These are phyloP conservation scores for Fregata magnificens DNA, from an alignment of 2,113 vertebrate genomes.

Conservation along the genomic window DNA sequence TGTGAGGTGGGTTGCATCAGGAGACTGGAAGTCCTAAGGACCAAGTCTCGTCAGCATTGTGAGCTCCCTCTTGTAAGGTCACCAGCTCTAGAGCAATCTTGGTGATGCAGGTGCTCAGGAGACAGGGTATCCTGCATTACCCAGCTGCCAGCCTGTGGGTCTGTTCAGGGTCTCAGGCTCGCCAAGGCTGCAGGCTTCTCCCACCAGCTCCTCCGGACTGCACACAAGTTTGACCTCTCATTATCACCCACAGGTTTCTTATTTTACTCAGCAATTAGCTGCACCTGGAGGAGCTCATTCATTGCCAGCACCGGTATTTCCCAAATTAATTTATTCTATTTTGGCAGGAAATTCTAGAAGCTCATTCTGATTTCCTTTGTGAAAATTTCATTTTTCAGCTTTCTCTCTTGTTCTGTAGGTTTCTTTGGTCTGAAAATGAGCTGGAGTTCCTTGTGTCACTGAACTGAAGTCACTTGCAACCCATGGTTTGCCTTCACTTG, in stretches of 20 bases:
- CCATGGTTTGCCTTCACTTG: neutral
- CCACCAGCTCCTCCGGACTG: neutral
- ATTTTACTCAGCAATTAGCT: neutral
- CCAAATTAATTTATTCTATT: neutral
- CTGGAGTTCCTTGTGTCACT: neutral
- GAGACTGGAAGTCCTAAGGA: neutral
- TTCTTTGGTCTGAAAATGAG: neutral
- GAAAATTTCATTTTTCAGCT: neutral
- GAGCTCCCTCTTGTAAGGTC: neutral
- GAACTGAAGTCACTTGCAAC: neutral
- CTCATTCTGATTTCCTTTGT: neutral
- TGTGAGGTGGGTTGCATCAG: neutral
- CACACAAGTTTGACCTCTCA: neutral
- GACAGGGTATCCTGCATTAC: neutral
- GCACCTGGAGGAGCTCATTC: neutral
- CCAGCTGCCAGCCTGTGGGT: neutral
- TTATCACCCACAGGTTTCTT: neutral
- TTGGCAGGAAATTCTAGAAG: neutral
- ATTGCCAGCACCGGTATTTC: neutral
- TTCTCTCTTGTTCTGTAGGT: neutral
- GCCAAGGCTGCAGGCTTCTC: neutral
- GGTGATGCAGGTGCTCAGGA: neutral
- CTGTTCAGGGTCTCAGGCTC: neutral
- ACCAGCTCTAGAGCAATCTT: neutral
- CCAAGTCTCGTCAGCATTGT: neutral